These are phyloP conservation scores for Pedicia rivosa DNA, from an alignment of 2,888 invertebrate genomes.

Conservation along the genomic window DNA sequence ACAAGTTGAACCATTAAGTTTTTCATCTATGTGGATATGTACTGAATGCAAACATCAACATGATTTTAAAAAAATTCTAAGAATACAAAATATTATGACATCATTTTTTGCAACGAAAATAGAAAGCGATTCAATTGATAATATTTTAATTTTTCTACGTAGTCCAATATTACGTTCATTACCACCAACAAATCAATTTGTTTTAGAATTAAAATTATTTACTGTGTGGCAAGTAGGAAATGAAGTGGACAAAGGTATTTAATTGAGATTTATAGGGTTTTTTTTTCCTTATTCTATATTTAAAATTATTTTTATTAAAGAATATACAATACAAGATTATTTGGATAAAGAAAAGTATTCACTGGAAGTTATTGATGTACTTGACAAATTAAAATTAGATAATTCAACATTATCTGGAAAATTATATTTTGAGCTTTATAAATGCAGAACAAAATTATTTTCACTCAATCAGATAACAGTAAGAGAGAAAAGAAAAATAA, in stretches of 20 bases:
- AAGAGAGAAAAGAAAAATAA: background rate
- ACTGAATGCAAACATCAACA: conserved; percentile 34
- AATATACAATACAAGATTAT: conserved; percentile 22
- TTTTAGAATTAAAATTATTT: conserved; percentile 28
- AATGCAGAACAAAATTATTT: too few species aligned
- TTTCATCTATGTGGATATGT: conserved; percentile 47
- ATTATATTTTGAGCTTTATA: conserved; percentile 21
- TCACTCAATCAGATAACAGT: too few species aligned
- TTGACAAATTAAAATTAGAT: conserved; percentile 26
- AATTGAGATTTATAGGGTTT: background rate
- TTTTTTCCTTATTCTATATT: background rate
- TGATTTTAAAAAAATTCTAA: conserved; percentile 1
- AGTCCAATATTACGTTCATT: conserved; percentile 26
- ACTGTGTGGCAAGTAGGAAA: conserved; percentile 29
- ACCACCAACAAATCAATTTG: conserved; percentile 27
- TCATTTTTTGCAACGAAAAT: conserved; percentile 26
- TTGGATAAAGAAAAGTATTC: conserved; percentile 25
- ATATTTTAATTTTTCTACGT: conserved; percentile 27
- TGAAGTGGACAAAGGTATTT: conserved; percentile 8
- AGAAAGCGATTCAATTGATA: conserved; percentile 20
- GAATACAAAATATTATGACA: background rate
- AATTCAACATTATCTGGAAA: conserved; percentile 25
- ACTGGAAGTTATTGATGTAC: conserved; percentile 24
- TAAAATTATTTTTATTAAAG: conserved; percentile 12
- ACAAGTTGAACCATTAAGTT: conserved; percentile 42